Evolutionary conservation across 1,140 invertebrate species (phyloP), one percentile per base, ranked within the genome.

Genomic region (Drosophila orena): DNA sequence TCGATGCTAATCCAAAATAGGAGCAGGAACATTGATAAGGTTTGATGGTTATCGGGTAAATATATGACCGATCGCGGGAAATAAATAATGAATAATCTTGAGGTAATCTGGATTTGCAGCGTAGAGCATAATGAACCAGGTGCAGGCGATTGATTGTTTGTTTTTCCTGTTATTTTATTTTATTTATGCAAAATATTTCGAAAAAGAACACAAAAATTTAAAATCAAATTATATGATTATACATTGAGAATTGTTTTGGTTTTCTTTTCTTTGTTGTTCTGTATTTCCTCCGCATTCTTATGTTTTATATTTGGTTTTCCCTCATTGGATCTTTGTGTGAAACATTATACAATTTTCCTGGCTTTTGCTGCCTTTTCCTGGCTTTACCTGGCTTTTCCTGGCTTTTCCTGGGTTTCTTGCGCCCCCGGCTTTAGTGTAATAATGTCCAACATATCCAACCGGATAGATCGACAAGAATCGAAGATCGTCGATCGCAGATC

Each of bases 171-270:
- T 85, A 89, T 91, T 91, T 91, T 91, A 83, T 84, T 89, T 91
- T 91, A 91, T 91, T 91, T 91, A 91, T 91, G 90, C 90, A 91
- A 91, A 91, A 91, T 91, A 91, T 91, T 91, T 91, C 85, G 85
- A 91, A 91, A 91, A 90, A 89, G 66, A 91, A 91, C 90, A 91
- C 70, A 91, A 90, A 84, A 88, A 90, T 85, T 89, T 40, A 77
- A 80, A 89, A 83, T 79, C 57, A 89, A 89, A 89, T 89, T 69
- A 89, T 86, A 88, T 89, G 84, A 90, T 89, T 89, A 89, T 84
- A 89, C 84, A 88, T 89, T 89, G 79, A 88, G 89, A 88, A 84
- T 89, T 73, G 76, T 89, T 47, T 70, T 43, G 42, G 38, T 56
- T 77, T 72, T 77, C 59, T 50, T 79, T 71, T 72, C 42, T 44